Conservation (phyloP, 2,113 vertebrate species). For the Pyrgilauda ruficollis region DNA sequence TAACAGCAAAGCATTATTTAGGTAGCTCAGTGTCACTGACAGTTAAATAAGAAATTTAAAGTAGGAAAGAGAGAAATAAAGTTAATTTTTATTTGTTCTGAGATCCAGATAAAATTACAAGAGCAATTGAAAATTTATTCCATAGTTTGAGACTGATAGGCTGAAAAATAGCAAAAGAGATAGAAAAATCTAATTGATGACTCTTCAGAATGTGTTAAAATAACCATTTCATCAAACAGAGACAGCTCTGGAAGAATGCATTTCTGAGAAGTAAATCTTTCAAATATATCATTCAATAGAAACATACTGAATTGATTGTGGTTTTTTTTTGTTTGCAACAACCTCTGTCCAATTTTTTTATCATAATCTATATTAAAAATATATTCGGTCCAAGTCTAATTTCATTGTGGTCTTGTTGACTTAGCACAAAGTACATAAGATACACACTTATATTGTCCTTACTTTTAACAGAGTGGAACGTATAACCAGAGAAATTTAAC, state of each 20-base stretch:
- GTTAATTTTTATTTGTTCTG: slow-evolving; percentile 50
- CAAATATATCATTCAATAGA: background rate
- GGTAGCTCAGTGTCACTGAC: slow-evolving; percentile 39
- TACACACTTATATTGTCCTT: background rate
- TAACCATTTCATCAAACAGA: background rate
- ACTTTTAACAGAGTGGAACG: background rate
- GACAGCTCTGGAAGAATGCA: background rate
- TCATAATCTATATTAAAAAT: background rate
- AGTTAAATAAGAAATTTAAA: slow-evolving; percentile 57
- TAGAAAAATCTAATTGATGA: background rate
- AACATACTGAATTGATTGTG: background rate
- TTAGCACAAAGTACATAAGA: background rate
- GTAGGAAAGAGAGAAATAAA: slow-evolving; percentile 11
- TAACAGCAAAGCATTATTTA: slow-evolving; percentile 64
- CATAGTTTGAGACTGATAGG: background rate
- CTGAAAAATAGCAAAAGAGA: background rate
- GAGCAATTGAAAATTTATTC: slow-evolving; percentile 10
- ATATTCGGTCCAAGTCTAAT: background rate
- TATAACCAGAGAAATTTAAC: background rate
- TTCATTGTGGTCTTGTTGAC: background rate
- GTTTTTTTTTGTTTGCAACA: background rate
- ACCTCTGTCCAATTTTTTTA: background rate
- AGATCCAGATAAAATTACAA: background rate
- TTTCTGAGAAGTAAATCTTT: slow-evolving; percentile 5
- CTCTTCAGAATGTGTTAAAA: slow-evolving; percentile 17